These are phyloP conservation scores for Lacanobia wlatinum DNA, from an alignment of 2,888 invertebrate genomes.

Conservation along the genomic window DNA sequence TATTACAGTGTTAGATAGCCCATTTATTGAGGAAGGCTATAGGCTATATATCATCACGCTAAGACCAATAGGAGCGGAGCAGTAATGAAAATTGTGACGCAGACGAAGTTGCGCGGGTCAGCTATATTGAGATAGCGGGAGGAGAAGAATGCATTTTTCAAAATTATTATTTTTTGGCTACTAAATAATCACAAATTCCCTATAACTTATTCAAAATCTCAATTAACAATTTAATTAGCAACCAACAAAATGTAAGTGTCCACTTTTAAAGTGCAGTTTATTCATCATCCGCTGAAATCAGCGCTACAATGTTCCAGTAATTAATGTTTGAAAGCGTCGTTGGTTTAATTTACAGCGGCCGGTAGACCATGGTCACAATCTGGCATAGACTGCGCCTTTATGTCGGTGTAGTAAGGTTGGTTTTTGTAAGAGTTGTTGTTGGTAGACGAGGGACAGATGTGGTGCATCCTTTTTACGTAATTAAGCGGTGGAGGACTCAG, in stretches of 20 bases:
- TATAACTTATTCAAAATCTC: no score
- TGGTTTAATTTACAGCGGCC: slow-evolving; percentile 43
- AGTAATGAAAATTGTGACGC: no score
- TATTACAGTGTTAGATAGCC: no score
- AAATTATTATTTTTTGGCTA: not conserved
- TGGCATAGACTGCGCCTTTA: not conserved
- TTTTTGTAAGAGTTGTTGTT: not conserved
- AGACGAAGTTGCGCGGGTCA: no score
- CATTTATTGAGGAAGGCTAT: no score
- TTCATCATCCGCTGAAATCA: slow-evolving; percentile 51
- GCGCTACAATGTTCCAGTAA: slow-evolving; percentile 56
- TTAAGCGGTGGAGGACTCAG: slow-evolving; percentile 17
- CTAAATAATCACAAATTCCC: slow-evolving; percentile 2
- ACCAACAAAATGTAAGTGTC: slow-evolving; percentile 26
- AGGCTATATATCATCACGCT: no score
- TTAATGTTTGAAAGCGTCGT: slow-evolving; percentile 53
- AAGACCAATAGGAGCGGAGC: no score
- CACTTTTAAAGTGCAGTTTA: slow-evolving; percentile 39
- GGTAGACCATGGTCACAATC: not conserved
- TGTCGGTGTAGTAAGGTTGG: not conserved
- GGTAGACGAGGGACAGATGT: slow-evolving; percentile 8
- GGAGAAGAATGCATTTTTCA: not conserved
- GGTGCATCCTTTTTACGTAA: slow-evolving; percentile 19
- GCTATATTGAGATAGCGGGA: no score
- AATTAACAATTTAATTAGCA: slow-evolving; percentile 47